A percentile compares a stretch with the other conserved stretches of the same genome.
Conservation (phyloP, 1,140 invertebrate genomes). For the Caenorhabditis brenneri region DNA sequence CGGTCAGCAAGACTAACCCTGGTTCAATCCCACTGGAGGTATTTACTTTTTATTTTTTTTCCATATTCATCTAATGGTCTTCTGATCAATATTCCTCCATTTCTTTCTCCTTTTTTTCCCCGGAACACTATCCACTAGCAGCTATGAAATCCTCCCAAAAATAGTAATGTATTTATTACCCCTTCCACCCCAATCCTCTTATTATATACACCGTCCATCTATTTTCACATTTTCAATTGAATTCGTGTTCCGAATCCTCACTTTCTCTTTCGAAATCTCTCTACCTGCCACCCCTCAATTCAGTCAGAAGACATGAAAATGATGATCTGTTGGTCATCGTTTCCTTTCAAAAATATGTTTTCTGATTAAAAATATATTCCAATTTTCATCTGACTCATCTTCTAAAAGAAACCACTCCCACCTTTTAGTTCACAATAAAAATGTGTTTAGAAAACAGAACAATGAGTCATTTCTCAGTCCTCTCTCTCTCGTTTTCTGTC, state of each 20-base stretch:
- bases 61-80: too few species aligned
- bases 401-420: background rate
- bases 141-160: too few species aligned
- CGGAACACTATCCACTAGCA: too few species aligned
- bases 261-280: conserved; percentile 36
- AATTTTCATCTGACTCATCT: background rate
- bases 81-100: too few species aligned
- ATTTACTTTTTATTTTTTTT: too few species aligned
- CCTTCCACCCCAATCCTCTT: conserved; percentile 2
- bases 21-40: too few species aligned
- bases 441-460: background rate
- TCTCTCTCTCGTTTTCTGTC: background rate
- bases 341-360: background rate
- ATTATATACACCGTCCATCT: background rate
- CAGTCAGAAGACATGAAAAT: background rate
- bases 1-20: too few species aligned
- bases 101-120: too few species aligned
- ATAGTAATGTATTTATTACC: too few species aligned
- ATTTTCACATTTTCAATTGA: background rate
- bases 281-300: background rate
- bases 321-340: conserved; percentile 20
- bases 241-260: conserved; percentile 23
- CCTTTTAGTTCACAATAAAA: background rate
- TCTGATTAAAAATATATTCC: background rate
- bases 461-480: background rate